Base-by-base conservation (phyloP, 2,113 vertebrate genomes). In the Passerina amoena region DNA sequence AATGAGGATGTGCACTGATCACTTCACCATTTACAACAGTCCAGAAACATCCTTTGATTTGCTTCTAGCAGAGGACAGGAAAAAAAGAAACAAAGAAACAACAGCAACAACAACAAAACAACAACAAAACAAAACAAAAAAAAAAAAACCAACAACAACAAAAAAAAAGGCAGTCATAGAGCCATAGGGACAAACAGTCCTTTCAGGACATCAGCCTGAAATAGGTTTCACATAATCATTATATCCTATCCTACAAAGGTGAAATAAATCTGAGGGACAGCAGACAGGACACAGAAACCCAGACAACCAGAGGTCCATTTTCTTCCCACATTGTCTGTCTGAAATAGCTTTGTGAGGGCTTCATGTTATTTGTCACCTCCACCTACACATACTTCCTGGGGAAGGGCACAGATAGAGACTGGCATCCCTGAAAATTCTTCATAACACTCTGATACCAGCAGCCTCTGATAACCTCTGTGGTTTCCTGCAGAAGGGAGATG, bases 121-220 rank as follows among this genome's bases (percentile, higher is more conserved):
- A 44, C 21, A 77, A 51, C 40, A 47, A 13, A 17, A 9, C 2
- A 22, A 47, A 17, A 9, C 2, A 22, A 47, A 12, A 30, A 13
- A 48, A 48, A 47, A 37, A 3, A 37, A 75, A 53, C 14, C 16
- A 47, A 44, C 21, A 77, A 51, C 40, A 47, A 13, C 21, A 17
- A 38, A 17, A 35, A 47, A 2, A 35, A 76, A 30, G 5, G 2
- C 13, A 63, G 22, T 51, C 70, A 56, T 1, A 44, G 44, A 63
- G 22, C 47, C 70, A 56, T 1, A 44, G 44, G 79, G 76, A 90
- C 71, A 86, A 83, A 78, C 12, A 59, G 56, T 81, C 44, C n/a
- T 88, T 75, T 84, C n/a, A 70, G 79, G 71, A 86, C 59, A 86
- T 82, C 66, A 90, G 23, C 72, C 68, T 45, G 65, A 96, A 97